Evolutionary conservation across 2,113 vertebrate genomes (phyloP).

Genomic region (Pseudonaja textilis): DNA sequence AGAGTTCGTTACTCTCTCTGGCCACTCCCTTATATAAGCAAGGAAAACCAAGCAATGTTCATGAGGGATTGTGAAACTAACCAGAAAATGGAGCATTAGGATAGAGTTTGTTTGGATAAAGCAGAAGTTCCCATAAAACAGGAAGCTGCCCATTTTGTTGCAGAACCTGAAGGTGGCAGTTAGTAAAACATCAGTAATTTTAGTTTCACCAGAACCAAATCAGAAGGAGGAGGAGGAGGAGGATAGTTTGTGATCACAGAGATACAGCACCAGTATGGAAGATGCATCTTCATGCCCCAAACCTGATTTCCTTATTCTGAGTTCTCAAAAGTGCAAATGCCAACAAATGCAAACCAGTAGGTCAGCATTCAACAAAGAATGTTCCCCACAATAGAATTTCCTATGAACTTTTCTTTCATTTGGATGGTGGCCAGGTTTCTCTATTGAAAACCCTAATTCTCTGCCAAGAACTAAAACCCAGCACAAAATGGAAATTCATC

Average conservation of each 20-base stretch:
- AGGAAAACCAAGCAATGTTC: not conserved
- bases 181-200: not conserved
- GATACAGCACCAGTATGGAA: not conserved
- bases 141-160: not conserved
- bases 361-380: not conserved
- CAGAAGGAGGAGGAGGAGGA: not conserved
- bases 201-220: not conserved
- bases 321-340: not conserved
- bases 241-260: not conserved
- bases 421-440: not conserved
- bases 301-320: no score
- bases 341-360: not conserved
- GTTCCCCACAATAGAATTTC: not conserved
- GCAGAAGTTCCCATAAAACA: not conserved
- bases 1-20: not conserved
- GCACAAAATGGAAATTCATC: not conserved
- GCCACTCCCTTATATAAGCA: not conserved
- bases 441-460: not conserved
- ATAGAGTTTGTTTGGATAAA: not conserved
- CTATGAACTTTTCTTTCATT: not conserved
- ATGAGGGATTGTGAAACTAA: not conserved
- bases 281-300: not conserved
- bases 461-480: not conserved
- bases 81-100: not conserved
- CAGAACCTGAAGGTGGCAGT: not conserved